Evolutionary conservation across 2,888 invertebrate species (phyloP).

Genomic region (Scaptomyza polygonia): DNA sequence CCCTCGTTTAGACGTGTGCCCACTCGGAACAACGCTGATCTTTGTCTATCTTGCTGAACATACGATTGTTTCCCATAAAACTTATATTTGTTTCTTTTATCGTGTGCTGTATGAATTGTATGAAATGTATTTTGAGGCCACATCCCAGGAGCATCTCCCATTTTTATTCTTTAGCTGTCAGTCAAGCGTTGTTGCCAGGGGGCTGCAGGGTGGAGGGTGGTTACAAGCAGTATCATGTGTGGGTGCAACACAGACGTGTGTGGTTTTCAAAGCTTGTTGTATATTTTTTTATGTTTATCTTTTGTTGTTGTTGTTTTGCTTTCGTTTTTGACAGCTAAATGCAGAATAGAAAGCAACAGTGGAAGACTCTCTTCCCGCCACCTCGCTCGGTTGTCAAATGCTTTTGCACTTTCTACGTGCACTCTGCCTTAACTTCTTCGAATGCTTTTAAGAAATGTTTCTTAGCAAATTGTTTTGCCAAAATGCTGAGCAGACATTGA

Average conservation of each 20-base stretch:
- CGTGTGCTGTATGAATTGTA: conserved; percentile 69
- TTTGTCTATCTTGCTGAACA: conserved; percentile 28
- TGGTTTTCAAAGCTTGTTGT: conserved; percentile 44
- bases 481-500: conserved; percentile 62
- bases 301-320: conserved; percentile 52
- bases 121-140: conserved; percentile 70
- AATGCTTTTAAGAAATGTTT: conserved; percentile 73
- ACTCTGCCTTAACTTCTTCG: conserved; percentile 5
- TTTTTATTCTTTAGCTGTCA: conserved; percentile 63
- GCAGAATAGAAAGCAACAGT: conserved; percentile 57
- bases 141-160: conserved; percentile 59
- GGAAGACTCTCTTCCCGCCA: conserved; percentile 38
- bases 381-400: conserved; percentile 70
- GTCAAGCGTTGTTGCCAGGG: conserved; percentile 37
- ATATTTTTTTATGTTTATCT: neutral
- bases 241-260: conserved; percentile 47
- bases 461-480: conserved; percentile 77
- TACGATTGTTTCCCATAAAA: conserved; percentile 74
- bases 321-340: conserved; percentile 77
- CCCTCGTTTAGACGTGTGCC: conserved; percentile 33
- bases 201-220: neutral
- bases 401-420: conserved; percentile 57
- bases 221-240: conserved; percentile 34
- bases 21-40: conserved; percentile 39
- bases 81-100: conserved; percentile 22